Evolutionary conservation across 2,797 vertebrate species (phyloP).

Genomic region (Sebastes itinus): DNA sequence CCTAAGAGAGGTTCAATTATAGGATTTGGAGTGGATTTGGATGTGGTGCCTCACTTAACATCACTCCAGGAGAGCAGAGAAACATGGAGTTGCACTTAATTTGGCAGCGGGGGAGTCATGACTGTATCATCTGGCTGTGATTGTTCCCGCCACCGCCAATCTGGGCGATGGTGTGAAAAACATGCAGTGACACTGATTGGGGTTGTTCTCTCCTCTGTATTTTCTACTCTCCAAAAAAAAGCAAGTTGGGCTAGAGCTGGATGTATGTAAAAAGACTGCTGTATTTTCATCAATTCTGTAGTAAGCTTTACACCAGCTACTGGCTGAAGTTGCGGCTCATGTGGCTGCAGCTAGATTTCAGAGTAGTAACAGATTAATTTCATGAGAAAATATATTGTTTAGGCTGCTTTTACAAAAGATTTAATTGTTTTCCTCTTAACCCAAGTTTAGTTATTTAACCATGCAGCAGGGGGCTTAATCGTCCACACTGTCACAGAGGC

Average conservation of each 20-base stretch:
- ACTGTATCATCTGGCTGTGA: conserved; percentile 40
- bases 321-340: background rate
- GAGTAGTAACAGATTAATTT: background rate
- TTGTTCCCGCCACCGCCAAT: conserved; percentile 37
- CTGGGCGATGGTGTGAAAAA: conserved; percentile 39
- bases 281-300: background rate
- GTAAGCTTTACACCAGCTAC: background rate
- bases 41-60: conserved; percentile 32
- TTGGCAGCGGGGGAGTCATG: conserved; percentile 15
- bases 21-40: conserved; percentile 50
- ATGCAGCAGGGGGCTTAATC: no score
- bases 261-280: background rate
- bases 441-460: no score
- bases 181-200: conserved; percentile 22
- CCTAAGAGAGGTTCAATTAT: conserved; percentile 55
- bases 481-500: no score
- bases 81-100: conserved; percentile 57
- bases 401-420: background rate
- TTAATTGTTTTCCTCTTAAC: no score
- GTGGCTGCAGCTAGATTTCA: background rate
- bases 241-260: background rate
- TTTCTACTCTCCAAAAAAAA: background rate
- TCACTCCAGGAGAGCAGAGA: conserved; percentile 19
- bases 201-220: conserved; percentile 19
- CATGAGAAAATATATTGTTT: background rate